phyloP scores from a whole-genome alignment of 2,113 vertebrate genomes.

The Prolemur simus region DNA sequence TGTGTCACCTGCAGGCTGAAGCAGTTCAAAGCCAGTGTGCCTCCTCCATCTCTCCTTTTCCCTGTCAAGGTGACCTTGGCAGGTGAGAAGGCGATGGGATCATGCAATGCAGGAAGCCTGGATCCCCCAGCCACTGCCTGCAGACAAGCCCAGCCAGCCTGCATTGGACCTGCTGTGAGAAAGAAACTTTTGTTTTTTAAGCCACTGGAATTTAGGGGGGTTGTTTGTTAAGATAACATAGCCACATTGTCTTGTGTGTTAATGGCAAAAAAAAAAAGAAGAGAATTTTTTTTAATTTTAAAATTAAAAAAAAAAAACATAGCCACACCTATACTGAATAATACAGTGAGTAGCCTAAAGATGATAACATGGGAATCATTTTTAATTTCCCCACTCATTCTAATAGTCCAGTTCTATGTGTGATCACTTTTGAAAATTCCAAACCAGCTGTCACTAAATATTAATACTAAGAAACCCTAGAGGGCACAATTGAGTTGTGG shows the following conservation, averaged over 20 bases:
- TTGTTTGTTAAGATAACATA: neutral
- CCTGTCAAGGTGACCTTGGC: neutral
- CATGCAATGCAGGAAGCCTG: neutral
- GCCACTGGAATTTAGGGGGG: neutral
- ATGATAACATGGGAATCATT: neutral
- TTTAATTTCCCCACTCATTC: neutral
- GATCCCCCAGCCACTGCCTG: neutral
- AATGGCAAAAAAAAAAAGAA: too few relatives aligned
- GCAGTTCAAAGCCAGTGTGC: neutral
- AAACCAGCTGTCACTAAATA: neutral
- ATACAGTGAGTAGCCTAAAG: neutral
- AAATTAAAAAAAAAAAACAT: neutral
- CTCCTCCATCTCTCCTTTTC: neutral
- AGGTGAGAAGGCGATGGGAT: neutral
- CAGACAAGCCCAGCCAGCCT: neutral
- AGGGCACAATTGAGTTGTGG: slow-evolving; percentile 40
- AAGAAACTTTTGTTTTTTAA: neutral
- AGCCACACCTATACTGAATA: neutral
- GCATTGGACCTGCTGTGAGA: neutral
- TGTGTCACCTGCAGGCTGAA: neutral
- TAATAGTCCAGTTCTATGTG: neutral
- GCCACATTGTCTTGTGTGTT: neutral
- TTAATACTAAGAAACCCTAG: slow-evolving; percentile 36
- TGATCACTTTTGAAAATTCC: neutral
- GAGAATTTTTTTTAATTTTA: too few relatives aligned